Evolutionary conservation across 2,113 vertebrate genomes (phyloP).

Genomic region (Etia nguti): DNA sequence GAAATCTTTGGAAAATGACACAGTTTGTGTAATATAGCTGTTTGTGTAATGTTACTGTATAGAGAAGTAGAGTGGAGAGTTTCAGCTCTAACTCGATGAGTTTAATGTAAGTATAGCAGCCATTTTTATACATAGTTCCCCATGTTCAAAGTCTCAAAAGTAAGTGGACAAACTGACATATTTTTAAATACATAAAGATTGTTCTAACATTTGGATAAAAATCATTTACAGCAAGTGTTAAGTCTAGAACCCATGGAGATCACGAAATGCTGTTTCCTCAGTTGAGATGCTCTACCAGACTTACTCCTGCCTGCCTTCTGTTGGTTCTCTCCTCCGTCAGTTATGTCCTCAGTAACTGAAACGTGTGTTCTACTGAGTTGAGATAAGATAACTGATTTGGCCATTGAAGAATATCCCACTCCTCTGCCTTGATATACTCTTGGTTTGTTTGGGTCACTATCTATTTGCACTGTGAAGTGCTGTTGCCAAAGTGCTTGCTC

Average conservation of each 20-base stretch:
- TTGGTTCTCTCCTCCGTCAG: not conserved
- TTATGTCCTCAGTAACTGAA: not conserved
- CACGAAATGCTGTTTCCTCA: accelerated
- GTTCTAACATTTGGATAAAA: not conserved
- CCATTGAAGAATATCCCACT: not conserved
- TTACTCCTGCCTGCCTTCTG: not conserved
- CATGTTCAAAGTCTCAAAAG: not conserved
- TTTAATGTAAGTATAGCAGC: not conserved
- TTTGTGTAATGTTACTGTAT: accelerated
- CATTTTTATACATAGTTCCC: not conserved
- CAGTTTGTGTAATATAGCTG: not conserved
- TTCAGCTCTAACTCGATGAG: not conserved
- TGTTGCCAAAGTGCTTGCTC: no score
- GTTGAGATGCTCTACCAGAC: not conserved
- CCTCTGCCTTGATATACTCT: not conserved
- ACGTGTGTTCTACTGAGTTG: not conserved
- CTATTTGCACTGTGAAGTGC: not conserved
- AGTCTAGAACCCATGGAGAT: not conserved
- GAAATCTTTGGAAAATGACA: not conserved
- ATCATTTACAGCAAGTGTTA: not conserved
- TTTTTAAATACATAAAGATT: not conserved
- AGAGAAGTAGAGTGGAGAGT: not conserved
- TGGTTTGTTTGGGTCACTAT: not conserved
- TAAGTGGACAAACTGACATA: not conserved
- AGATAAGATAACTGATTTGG: not conserved